A percentile compares a stretch with the other conserved stretches of the same genome.
Evolutionary conservation across 2,113 vertebrate species (phyloP).

Genomic region (Physeter macrocephalus): DNA sequence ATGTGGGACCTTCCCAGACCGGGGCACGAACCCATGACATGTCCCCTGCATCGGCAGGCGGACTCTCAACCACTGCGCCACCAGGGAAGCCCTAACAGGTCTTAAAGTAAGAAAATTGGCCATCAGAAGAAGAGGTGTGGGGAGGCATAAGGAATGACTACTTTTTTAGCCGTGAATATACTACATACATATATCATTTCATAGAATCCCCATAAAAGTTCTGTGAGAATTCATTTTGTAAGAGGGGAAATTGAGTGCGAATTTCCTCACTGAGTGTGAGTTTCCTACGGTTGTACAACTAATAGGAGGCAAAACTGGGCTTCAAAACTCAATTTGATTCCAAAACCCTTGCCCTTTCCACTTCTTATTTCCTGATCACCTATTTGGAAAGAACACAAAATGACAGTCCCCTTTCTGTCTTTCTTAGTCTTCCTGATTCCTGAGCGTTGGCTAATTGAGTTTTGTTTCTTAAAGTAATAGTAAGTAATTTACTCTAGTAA

Average conservation of each 20-base stretch:
- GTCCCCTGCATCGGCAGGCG: too few species aligned
- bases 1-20: too few species aligned
- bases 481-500: not conserved
- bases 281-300: not conserved
- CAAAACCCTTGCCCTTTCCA: not conserved
- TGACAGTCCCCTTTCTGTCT: not conserved
- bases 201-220: slow-evolving; percentile 13
- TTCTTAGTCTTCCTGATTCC: not conserved
- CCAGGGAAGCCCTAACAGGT: not conserved
- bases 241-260: not conserved
- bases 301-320: not conserved
- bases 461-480: not conserved
- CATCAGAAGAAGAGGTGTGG: not conserved
- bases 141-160: not conserved
- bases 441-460: not conserved
- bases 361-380: not conserved
- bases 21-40: too few species aligned
- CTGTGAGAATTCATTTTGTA: slow-evolving; percentile 3
- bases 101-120: not conserved
- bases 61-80: too few species aligned
- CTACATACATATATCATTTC: slow-evolving; percentile 6
- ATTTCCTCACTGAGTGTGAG: not conserved
- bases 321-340: not conserved
- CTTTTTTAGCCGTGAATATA: not conserved
- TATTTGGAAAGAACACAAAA: not conserved